phyloP scores from a whole-genome alignment of 2,797 vertebrate species.

The Sebastes matsubarae region DNA sequence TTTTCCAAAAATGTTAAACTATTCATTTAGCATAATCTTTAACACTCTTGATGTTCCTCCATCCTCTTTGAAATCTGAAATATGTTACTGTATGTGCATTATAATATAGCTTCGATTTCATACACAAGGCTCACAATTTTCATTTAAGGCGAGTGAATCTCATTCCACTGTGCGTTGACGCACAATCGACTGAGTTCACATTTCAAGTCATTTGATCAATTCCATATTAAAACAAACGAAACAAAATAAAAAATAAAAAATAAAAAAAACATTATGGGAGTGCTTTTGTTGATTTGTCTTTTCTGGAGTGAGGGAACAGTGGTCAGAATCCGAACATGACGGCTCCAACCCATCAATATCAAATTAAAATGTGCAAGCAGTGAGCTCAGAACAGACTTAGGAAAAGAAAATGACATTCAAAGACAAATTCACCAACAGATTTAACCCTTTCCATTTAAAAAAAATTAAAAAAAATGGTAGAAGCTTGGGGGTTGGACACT shows the following conservation, averaged over 20 bases:
- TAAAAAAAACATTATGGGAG: conserved; percentile 48
- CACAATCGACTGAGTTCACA: conserved; percentile 51
- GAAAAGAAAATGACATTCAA: conserved; percentile 71
- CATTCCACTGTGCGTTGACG: conserved; percentile 23
- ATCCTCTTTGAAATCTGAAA: conserved; percentile 8
- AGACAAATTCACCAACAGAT: conserved; percentile 57
- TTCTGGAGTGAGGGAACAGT: conserved; percentile 53
- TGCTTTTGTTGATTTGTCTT: conserved; percentile 71
- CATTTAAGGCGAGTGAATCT: conserved; percentile 75
- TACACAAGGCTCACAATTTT: conserved; percentile 68
- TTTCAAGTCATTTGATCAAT: conserved; percentile 76
- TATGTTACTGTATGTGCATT: conserved; percentile 62
- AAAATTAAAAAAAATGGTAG: conserved; percentile 29
- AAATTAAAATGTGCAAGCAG: conserved; percentile 72
- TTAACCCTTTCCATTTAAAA: conserved; percentile 50
- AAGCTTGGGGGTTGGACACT: conserved; percentile 41
- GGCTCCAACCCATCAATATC: conserved; percentile 42
- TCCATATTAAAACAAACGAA: conserved; percentile 45
- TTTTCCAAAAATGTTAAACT: conserved; percentile 17
- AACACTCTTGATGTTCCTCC: conserved; percentile 9
- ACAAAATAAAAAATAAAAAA: not conserved
- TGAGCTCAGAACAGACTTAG: conserved; percentile 61
- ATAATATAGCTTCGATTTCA: conserved; percentile 58
- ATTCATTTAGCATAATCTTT: not conserved
- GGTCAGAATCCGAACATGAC: conserved; percentile 60